Evolutionary conservation across 1,140 invertebrate species (phyloP).

Genomic region (Neomicropteryx cornuta): DNA sequence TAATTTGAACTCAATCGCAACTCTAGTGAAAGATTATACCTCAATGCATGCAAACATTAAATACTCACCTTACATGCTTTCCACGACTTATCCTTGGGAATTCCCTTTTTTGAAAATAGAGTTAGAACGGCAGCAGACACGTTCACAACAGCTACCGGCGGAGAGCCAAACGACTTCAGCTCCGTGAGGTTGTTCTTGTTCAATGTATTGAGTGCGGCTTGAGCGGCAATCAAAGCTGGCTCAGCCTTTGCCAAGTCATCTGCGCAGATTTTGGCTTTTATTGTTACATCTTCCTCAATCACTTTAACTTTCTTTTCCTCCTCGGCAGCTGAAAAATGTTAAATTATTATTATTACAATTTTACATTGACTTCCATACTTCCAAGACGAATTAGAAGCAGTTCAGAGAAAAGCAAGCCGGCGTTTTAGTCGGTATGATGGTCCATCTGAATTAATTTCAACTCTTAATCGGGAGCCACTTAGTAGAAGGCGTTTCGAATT

Average conservation of each 20-base stretch:
- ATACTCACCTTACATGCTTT: constrained; percentile 79
- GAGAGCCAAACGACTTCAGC: constrained; percentile 84
- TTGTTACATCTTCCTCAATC: constrained; percentile 77
- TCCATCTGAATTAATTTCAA: too few relatives aligned
- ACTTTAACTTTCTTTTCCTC: constrained; percentile 85
- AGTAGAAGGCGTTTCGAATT: too few relatives aligned
- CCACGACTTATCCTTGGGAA: constrained; percentile 90
- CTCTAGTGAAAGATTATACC: too few relatives aligned
- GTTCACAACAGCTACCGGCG: constrained; percentile 70
- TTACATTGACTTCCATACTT: too few relatives aligned
- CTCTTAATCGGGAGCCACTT: too few relatives aligned
- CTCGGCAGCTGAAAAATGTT: constrained; percentile 45
- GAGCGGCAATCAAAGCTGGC: constrained; percentile 78
- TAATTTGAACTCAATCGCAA: too few relatives aligned
- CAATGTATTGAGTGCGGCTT: constrained; percentile 82
- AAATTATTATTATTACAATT: too few relatives aligned
- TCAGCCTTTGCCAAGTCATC: constrained; percentile 85
- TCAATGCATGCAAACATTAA: too few relatives aligned
- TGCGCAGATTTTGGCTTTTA: constrained; percentile 78
- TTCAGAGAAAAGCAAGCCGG: too few relatives aligned
- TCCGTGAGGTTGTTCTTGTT: constrained; percentile 93
- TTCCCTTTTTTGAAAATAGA: constrained; percentile 69
- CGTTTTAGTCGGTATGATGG: too few relatives aligned
- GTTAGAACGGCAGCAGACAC: constrained; percentile 82
- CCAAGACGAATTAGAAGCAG: too few relatives aligned